Conservation (phyloP, 2,888 invertebrate species). For the Syritta pipiens region DNA sequence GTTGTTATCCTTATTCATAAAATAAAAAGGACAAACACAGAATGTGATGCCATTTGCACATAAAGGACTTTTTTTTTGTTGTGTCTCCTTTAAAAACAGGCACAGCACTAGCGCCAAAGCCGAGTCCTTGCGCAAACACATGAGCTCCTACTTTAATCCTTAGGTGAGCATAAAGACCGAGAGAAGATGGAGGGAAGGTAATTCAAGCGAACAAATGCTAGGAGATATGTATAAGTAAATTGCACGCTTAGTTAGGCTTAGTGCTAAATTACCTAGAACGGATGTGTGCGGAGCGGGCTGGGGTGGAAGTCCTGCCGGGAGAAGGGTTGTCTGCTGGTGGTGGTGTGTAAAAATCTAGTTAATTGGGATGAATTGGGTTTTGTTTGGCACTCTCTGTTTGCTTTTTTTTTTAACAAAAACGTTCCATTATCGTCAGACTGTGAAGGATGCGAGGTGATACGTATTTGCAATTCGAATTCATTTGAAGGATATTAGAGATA, state of each 20-base stretch:
- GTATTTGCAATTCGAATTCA: conserved; percentile 52
- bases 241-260: conserved; percentile 65
- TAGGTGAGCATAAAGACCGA: conserved; percentile 14
- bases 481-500: conserved; percentile 38
- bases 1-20: conserved; percentile 55
- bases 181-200: conserved; percentile 15
- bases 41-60: conserved; percentile 53
- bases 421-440: neutral
- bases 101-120: neutral
- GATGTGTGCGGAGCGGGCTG: too few species aligned
- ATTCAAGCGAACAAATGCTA: conserved; percentile 45
- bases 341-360: conserved; percentile 12
- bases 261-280: conserved; percentile 56
- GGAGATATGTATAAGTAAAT: conserved; percentile 59
- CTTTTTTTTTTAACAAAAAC: conserved; percentile 13
- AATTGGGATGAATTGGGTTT: conserved; percentile 34
- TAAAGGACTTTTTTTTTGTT: too few species aligned
- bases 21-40: conserved; percentile 27
- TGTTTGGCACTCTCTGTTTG: neutral
- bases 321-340: conserved; percentile 6
- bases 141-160: conserved; percentile 13
- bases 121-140: conserved; percentile 28
- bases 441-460: conserved; percentile 25
- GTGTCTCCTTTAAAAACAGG: too few species aligned
- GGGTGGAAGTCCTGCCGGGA: conserved; percentile 12